These are phyloP conservation scores for Caranx melampygus DNA, from an alignment of 2,113 vertebrate species.

Conservation along the genomic window DNA sequence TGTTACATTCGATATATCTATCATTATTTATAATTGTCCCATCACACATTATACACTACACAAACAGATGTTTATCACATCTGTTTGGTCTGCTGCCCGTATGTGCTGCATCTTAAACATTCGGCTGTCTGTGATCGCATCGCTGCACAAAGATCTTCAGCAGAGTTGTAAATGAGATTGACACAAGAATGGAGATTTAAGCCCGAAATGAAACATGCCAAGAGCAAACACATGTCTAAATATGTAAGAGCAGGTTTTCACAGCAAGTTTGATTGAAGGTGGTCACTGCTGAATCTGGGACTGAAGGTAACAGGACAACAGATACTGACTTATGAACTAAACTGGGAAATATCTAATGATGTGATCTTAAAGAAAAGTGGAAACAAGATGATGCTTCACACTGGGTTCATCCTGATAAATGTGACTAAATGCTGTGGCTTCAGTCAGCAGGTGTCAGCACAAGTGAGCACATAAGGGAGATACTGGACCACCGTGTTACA, in stretches of 20 bases:
- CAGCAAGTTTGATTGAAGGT: not conserved
- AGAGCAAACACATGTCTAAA: not conserved
- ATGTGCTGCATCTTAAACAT: slow-evolving; percentile 2
- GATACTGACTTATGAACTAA: not conserved
- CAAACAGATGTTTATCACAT: slow-evolving; percentile 37
- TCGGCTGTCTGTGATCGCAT: slow-evolving; percentile 3
- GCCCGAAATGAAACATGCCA: not conserved
- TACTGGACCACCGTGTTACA: too few relatives aligned
- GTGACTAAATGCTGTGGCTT: too few relatives aligned
- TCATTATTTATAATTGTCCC: not conserved
- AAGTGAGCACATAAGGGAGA: too few relatives aligned
- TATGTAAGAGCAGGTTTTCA: not conserved
- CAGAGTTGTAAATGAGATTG: slow-evolving; percentile 2
- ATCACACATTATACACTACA: slow-evolving; percentile 6
- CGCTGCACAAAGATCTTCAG: slow-evolving; percentile 5
- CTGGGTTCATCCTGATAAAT: too few relatives aligned
- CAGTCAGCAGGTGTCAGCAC: too few relatives aligned
- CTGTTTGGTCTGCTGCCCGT: slow-evolving; percentile 3
- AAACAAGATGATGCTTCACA: too few relatives aligned
- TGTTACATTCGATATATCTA: not conserved
- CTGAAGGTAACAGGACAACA: not conserved
- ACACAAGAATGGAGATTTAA: not conserved
- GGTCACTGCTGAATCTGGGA: not conserved
- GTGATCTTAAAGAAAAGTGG: slow-evolving; percentile 12
- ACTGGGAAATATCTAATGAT: slow-evolving; percentile 7